A percentile compares a stretch with the other conserved stretches of the same genome.
These are phyloP conservation scores for Agonum fuliginosum DNA, from an alignment of 2,888 invertebrate species.

Conservation along the genomic window DNA sequence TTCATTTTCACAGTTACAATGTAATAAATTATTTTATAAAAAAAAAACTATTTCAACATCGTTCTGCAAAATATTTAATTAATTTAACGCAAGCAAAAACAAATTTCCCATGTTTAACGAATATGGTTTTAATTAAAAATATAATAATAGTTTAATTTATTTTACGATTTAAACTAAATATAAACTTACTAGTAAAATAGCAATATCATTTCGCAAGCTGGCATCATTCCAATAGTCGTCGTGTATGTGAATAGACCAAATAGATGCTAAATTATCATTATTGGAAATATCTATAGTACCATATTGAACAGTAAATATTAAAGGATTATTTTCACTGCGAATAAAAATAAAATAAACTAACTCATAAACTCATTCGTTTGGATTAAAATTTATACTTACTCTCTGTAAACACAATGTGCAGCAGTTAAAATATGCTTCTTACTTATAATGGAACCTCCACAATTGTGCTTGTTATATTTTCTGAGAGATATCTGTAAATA, in stretches of 20 bases:
- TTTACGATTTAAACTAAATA: background rate
- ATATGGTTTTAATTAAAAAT: no score
- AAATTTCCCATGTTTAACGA: no score
- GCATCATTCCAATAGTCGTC: conserved; percentile 59
- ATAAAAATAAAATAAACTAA: background rate
- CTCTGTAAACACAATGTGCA: conserved; percentile 61
- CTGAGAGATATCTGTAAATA: conserved; percentile 64
- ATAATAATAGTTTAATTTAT: conserved; percentile 55
- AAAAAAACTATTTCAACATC: no score
- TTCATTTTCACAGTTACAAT: no score
- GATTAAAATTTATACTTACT: conserved; percentile 61
- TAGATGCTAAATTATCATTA: conserved; percentile 44
- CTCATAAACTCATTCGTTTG: no score
- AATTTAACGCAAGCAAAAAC: no score
- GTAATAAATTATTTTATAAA: no score
- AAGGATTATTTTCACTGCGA: background rate
- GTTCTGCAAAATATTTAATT: no score
- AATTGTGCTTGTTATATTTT: conserved; percentile 61
- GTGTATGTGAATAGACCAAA: conserved; percentile 55
- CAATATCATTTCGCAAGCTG: conserved; percentile 62
- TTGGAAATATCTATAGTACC: conserved; percentile 60
- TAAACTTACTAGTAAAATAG: conserved; percentile 61
- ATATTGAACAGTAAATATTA: conserved; percentile 51
- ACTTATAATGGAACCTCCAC: conserved; percentile 64
- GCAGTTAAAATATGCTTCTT: conserved; percentile 63